A percentile compares a stretch with the other conserved stretches of the same genome.
phyloP scores from a whole-genome alignment of 2,797 vertebrate species.

The Sylvia borin region DNA sequence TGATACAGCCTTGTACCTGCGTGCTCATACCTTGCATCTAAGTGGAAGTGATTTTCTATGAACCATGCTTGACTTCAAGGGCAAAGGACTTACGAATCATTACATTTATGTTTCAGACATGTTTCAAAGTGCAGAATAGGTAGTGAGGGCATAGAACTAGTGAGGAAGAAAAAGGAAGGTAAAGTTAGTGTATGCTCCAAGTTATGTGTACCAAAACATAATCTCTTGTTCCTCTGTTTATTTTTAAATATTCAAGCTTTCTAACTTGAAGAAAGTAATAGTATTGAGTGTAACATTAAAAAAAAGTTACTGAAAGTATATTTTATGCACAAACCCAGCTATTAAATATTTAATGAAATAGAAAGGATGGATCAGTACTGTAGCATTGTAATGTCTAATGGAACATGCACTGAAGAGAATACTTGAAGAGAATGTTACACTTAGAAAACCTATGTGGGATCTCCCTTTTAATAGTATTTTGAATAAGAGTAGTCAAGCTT shows the following conservation, averaged over 20 bases:
- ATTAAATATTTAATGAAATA: not conserved
- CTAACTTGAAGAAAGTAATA: not conserved
- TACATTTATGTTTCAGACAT: not conserved
- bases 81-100: not conserved
- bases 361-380: not conserved
- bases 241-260: not conserved
- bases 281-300: not conserved
- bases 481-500: too few species aligned
- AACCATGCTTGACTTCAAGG: not conserved
- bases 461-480: too few species aligned
- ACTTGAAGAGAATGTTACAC: not conserved
- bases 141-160: not conserved
- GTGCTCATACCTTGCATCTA: not conserved
- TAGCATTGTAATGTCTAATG: not conserved
- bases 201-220: not conserved
- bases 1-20: not conserved
- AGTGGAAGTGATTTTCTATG: not conserved
- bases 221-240: not conserved
- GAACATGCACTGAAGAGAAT: not conserved
- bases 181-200: not conserved
- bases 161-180: not conserved
- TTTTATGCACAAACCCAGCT: not conserved
- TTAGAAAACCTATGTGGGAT: not conserved
- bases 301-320: not conserved
- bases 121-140: not conserved